A percentile compares a stretch with the other conserved stretches of the same genome.
Conservation (phyloP, 2,113 vertebrate genomes). For the Rhinogobius similis region DNA sequence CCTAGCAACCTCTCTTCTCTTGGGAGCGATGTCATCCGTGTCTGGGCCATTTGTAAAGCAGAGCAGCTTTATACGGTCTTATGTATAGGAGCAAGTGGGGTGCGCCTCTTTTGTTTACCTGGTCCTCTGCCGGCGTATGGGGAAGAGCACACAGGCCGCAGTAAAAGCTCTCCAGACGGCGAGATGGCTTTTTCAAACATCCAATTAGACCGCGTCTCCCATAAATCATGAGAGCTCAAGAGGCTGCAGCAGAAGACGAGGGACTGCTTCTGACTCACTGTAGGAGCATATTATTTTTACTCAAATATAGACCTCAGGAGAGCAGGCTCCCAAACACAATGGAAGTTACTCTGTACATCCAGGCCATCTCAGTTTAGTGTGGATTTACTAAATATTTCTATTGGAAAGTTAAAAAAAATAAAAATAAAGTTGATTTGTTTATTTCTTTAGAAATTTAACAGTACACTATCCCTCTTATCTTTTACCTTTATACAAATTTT, state of each 20-base stretch:
- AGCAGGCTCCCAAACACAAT: not conserved
- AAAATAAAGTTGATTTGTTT: too few relatives aligned
- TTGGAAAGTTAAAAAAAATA: too few relatives aligned
- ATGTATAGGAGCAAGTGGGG: conserved; percentile 32
- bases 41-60: conserved; percentile 5
- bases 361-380: not conserved
- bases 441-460: too few relatives aligned
- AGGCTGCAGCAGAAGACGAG: conserved; percentile 12
- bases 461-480: too few relatives aligned
- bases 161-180: conserved; percentile 49
- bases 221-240: conserved; percentile 54
- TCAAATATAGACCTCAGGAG: conserved; percentile 16
- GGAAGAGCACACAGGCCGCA: not conserved
- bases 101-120: conserved; percentile 35
- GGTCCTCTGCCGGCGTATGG: not conserved
- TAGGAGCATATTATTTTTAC: not conserved
- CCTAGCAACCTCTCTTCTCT: conserved; percentile 65
- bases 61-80: conserved; percentile 20
- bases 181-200: conserved; percentile 52
- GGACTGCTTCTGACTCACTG: conserved; percentile 29
- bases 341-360: not conserved
- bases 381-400: too few relatives aligned
- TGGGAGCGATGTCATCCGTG: conserved; percentile 14
- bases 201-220: conserved; percentile 57
- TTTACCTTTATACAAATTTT: too few relatives aligned